These are phyloP conservation scores for Macrobrachium nipponense DNA, from an alignment of 1,140 invertebrate species.

Conservation along the genomic window DNA sequence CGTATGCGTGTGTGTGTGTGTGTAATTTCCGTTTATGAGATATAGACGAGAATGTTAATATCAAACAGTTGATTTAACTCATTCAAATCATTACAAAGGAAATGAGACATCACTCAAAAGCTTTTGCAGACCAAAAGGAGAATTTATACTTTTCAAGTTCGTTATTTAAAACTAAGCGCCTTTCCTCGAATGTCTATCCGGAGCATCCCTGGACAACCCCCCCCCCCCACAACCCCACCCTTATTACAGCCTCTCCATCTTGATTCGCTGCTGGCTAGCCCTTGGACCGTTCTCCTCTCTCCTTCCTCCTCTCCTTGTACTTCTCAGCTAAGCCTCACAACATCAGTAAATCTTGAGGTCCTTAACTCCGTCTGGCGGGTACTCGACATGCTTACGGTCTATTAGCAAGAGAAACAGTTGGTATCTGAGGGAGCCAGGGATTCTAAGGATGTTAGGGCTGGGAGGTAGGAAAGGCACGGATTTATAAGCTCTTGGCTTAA, in stretches of 20 bases:
- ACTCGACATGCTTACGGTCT: constrained; percentile 49
- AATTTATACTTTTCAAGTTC: too few species aligned
- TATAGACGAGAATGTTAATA: not conserved
- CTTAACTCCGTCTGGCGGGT: constrained; percentile 38
- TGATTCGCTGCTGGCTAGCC: not conserved
- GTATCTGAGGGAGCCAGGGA: constrained; percentile 19
- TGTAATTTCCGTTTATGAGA: not conserved
- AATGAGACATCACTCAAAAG: too few species aligned
- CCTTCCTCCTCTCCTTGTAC: not conserved
- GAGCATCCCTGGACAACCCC: too few species aligned
- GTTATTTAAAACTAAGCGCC: too few species aligned
- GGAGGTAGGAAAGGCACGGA: constrained; percentile 9
- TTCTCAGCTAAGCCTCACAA: not conserved
- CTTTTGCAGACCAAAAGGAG: too few species aligned
- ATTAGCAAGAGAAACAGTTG: constrained; percentile 59
- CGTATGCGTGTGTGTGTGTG: not conserved
- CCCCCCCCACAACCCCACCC: too few species aligned
- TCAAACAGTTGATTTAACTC: too few species aligned
- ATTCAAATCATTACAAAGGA: too few species aligned
- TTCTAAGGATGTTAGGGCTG: not conserved
- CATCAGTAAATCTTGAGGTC: constrained; percentile 45
- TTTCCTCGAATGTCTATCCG: too few species aligned
- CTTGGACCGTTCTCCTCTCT: constrained; percentile 7
- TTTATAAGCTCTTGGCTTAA: constrained; percentile 45
- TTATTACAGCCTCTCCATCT: too few species aligned